Evolutionary conservation across 2,888 invertebrate genomes (phyloP).

Genomic region (Latheticus oryzae): DNA sequence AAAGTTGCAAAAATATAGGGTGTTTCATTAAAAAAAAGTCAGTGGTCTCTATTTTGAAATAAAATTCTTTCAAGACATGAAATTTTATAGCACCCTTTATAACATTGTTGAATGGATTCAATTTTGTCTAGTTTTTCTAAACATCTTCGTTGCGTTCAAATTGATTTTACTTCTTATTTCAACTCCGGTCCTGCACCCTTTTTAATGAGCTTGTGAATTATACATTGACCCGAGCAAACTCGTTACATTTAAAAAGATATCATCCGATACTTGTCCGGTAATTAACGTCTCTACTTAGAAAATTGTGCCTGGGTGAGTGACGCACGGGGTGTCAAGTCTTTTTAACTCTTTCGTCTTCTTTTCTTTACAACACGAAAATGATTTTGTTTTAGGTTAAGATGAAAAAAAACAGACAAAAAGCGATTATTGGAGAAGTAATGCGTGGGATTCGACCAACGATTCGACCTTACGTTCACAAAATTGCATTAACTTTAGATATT

Average conservation of each 20-base stretch:
- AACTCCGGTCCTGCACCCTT: constrained; percentile 28
- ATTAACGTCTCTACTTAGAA: constrained; percentile 57
- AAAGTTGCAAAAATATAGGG: too few relatives aligned
- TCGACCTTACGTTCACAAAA: constrained; percentile 64
- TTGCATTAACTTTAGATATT: constrained; percentile 74
- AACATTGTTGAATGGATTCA: too few relatives aligned
- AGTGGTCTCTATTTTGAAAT: too few relatives aligned
- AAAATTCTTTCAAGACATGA: too few relatives aligned
- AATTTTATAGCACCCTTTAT: too few relatives aligned
- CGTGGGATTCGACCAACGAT: constrained; percentile 73
- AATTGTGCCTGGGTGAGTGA: constrained; percentile 46
- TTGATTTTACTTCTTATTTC: too few relatives aligned
- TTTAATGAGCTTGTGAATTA: constrained; percentile 58
- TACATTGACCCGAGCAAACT: constrained; percentile 52
- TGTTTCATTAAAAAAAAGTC: too few relatives aligned
- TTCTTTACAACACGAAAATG: constrained; percentile 10
- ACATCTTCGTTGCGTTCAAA: too few relatives aligned
- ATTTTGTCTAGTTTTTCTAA: too few relatives aligned
- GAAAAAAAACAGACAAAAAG: constrained; percentile 66
- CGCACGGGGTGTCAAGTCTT: constrained; percentile 24
- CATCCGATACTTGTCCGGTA: constrained; percentile 58
- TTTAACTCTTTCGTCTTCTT: constrained; percentile 7
- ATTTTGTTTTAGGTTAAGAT: constrained; percentile 69
- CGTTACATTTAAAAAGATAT: constrained; percentile 58
- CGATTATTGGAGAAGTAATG: constrained; percentile 71